Conservation (phyloP, 2,888 invertebrate species). For the Platypus cylindrus region DNA sequence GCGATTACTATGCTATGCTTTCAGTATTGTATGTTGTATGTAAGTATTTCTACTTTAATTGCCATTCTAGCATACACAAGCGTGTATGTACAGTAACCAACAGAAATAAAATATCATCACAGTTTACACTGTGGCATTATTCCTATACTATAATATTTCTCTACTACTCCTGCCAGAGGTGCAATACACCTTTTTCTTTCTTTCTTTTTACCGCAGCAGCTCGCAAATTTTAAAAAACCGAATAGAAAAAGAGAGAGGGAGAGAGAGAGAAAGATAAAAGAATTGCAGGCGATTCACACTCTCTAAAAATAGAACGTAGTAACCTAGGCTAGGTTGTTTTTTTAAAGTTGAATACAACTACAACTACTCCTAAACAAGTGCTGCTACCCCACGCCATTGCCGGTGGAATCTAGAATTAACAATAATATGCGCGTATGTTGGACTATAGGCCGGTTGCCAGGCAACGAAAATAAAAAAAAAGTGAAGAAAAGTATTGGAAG, state of each 20-base stretch:
- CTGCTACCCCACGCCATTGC: conserved; percentile 15
- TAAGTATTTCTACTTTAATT: too few species aligned
- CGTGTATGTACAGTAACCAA: too few species aligned
- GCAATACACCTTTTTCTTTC: too few species aligned
- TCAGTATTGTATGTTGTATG: too few species aligned
- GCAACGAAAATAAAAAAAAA: conserved; percentile 1
- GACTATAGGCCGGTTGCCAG: conserved; percentile 1
- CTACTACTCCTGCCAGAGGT: conserved; percentile 3
- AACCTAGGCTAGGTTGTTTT: conserved; percentile 15
- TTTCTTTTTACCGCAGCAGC: too few species aligned
- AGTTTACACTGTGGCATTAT: too few species aligned
- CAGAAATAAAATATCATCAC: too few species aligned
- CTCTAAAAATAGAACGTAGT: conserved; percentile 16
- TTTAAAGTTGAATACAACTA: not conserved
- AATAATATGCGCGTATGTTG: conserved; percentile 2
- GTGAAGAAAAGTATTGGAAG: not conserved
- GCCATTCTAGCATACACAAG: too few species aligned
- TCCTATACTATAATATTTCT: not conserved
- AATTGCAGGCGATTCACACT: conserved; percentile 8
- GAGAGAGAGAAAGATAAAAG: conserved; percentile 1
- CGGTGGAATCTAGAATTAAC: conserved; percentile 14
- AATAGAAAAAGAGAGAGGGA: not conserved
- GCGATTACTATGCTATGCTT: too few species aligned
- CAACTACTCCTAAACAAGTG: conserved; percentile 9
- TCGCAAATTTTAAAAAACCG: too few species aligned